phyloP scores from a whole-genome alignment of 2,888 invertebrate species.

The Lepidochitona cinerea region DNA sequence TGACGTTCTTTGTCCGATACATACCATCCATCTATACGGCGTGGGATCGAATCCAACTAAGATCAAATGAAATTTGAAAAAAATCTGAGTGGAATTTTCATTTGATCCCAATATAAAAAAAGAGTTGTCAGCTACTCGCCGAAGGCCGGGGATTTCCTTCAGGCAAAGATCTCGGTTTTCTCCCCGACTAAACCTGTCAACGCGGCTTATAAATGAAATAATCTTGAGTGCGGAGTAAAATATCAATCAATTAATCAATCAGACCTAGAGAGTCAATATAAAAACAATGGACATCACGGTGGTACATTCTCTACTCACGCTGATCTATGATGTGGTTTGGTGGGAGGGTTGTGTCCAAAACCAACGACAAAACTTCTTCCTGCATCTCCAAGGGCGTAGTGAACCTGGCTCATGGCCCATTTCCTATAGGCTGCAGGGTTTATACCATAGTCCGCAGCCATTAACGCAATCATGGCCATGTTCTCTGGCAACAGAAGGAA shows the following conservation, averaged over 20 bases:
- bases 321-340: slow-evolving; percentile 51
- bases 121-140: too few species aligned
- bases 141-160: too few species aligned
- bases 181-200: too few species aligned
- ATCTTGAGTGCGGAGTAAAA: background rate
- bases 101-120: too few species aligned
- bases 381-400: slow-evolving; percentile 52
- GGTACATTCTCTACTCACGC: slow-evolving; percentile 41
- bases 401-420: slow-evolving; percentile 55
- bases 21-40: too few species aligned
- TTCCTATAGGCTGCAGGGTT: slow-evolving; percentile 35
- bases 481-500: slow-evolving; percentile 41
- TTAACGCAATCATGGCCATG: slow-evolving; percentile 53
- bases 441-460: slow-evolving; percentile 54
- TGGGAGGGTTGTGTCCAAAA: slow-evolving; percentile 52
- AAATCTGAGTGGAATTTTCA: too few species aligned
- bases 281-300: background rate
- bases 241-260: background rate
- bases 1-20: too few species aligned
- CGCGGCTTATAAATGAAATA: too few species aligned
- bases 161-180: too few species aligned
- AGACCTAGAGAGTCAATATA: background rate
- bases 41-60: too few species aligned
- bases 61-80: too few species aligned
- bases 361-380: slow-evolving; percentile 57